Conservation (phyloP, 2,113 vertebrate genomes). For the Accipiter cooperii region DNA sequence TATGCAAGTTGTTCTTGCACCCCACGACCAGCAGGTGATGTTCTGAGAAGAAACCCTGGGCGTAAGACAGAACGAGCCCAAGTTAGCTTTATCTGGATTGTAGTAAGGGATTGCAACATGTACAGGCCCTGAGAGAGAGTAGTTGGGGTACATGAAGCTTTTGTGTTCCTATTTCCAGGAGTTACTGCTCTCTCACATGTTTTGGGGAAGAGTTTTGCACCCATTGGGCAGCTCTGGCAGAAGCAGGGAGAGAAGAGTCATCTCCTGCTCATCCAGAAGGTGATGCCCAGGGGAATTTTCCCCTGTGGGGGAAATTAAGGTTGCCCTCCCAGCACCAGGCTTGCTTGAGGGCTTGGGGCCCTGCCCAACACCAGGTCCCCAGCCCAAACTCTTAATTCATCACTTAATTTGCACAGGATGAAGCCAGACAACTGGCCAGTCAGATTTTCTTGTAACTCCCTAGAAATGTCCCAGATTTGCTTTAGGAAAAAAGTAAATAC, state of each 20-base stretch:
- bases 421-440: neutral
- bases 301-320: neutral
- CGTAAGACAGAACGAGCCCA: neutral
- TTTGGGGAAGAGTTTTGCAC: neutral
- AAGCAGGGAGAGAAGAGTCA: neutral
- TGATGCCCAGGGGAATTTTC: neutral
- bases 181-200: neutral
- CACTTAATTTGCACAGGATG: neutral
- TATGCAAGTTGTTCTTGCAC: fast-evolving
- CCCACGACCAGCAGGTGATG: neutral
- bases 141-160: neutral
- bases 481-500: neutral
- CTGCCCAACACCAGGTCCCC: neutral
- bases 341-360: neutral
- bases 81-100: neutral
- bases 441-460: neutral
- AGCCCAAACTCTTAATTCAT: neutral
- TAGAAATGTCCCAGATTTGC: neutral
- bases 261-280: neutral
- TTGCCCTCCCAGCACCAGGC: neutral
- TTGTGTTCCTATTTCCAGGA: neutral
- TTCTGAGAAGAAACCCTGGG: neutral
- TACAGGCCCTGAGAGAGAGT: too few relatives aligned
- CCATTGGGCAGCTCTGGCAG: neutral
- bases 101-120: neutral